phyloP scores from a whole-genome alignment of 2,888 invertebrate genomes.

The Platynereis dumerilii region DNA sequence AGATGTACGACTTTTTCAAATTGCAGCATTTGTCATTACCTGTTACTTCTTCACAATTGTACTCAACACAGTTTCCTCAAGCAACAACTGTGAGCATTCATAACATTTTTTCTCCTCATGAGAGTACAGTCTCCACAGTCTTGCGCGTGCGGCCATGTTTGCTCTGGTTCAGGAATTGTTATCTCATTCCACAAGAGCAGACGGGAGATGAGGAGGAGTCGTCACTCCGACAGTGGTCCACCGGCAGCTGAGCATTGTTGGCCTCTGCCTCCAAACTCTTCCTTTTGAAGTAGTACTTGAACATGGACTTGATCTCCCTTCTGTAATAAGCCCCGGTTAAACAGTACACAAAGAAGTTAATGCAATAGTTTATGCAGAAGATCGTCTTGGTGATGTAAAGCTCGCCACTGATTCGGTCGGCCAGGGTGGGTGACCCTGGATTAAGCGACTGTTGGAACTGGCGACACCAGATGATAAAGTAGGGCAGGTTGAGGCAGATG shows the following conservation, averaged over 20 bases:
- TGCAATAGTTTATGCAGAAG: slow-evolving; percentile 47
- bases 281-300: slow-evolving; percentile 16
- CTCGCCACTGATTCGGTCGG: slow-evolving; percentile 19
- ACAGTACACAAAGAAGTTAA: slow-evolving; percentile 56
- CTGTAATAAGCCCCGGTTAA: slow-evolving; percentile 55
- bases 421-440: slow-evolving; percentile 8
- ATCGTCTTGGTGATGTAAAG: slow-evolving; percentile 21
- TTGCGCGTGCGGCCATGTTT: too few relatives aligned
- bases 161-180: too few relatives aligned
- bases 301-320: slow-evolving; percentile 43
- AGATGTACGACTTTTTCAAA: too few relatives aligned
- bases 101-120: too few relatives aligned
- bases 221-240: neutral
- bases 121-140: too few relatives aligned
- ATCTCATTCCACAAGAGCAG: too few relatives aligned
- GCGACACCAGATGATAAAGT: slow-evolving; percentile 52
- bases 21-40: too few relatives aligned
- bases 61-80: too few relatives aligned
- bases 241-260: neutral
- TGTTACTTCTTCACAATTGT: too few relatives aligned
- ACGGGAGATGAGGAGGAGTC: neutral
- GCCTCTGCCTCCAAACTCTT: neutral
- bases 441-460: slow-evolving; percentile 30
- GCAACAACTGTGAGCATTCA: too few relatives aligned
- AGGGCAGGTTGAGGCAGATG: slow-evolving; percentile 55